Evolutionary conservation across 1,140 invertebrate species (phyloP).

Genomic region (Dreissena rostriformis): DNA sequence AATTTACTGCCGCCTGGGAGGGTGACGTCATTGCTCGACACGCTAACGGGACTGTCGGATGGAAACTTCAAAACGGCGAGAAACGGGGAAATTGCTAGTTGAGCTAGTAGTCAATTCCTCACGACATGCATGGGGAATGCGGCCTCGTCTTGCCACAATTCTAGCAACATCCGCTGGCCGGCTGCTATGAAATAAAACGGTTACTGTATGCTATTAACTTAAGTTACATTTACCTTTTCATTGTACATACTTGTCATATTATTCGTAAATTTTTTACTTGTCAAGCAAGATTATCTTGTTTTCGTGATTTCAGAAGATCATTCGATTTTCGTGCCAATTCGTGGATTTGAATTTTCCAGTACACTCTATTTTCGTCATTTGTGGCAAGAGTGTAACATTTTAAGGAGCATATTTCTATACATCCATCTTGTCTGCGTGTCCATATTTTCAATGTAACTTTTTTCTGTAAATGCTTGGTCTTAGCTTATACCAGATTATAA

Average conservation of each 20-base stretch:
- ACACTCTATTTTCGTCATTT: neutral
- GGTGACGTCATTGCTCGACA: neutral
- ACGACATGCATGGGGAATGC: too few species aligned
- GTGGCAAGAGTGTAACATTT: neutral
- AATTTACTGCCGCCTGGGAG: neutral
- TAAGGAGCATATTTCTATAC: too few species aligned
- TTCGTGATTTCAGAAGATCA: too few species aligned
- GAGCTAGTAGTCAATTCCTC: too few species aligned
- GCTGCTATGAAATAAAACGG: conserved; percentile 44
- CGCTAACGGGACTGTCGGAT: too few species aligned
- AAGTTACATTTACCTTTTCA: neutral
- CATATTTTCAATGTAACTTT: too few species aligned
- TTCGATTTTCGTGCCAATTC: neutral
- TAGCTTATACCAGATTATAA: too few species aligned
- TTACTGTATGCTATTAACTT: neutral
- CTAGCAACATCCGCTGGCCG: conserved; percentile 57
- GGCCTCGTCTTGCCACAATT: too few species aligned
- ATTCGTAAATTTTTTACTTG: too few species aligned
- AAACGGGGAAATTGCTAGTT: conserved; percentile 57
- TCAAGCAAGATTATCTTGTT: too few species aligned
- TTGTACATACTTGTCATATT: neutral
- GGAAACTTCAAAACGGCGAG: conserved; percentile 23
- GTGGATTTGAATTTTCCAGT: neutral
- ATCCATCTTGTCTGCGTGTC: too few species aligned
- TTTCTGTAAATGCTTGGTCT: too few species aligned